Percentiles rank a stretch among this genome's conserved stretches.
Conservation (phyloP, 2,888 invertebrate genomes). For the Cephus pulcher region DNA sequence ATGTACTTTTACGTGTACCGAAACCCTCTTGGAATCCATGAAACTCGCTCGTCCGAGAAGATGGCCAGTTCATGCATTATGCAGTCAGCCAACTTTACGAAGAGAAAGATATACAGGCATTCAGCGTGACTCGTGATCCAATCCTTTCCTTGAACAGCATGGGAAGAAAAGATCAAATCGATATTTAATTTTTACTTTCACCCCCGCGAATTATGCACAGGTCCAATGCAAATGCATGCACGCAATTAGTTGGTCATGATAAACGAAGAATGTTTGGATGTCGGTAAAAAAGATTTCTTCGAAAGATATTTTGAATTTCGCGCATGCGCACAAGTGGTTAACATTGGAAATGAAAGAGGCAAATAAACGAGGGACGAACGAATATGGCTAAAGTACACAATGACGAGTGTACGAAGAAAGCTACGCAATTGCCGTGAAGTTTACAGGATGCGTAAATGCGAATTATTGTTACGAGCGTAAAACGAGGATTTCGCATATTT, state of each 20-base stretch:
- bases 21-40: constrained; percentile 1
- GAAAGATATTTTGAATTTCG: not conserved
- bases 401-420: not conserved
- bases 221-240: not conserved
- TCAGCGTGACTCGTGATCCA: not conserved
- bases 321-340: not conserved
- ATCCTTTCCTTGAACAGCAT: not conserved
- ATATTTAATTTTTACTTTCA: not conserved
- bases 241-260: not conserved
- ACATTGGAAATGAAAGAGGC: not conserved
- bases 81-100: constrained; percentile 26
- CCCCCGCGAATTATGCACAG: not conserved
- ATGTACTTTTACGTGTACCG: constrained; percentile 15
- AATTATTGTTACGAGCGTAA: not conserved
- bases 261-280: not conserved
- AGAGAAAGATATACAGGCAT: not conserved
- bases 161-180: not conserved
- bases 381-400: not conserved
- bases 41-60: constrained; percentile 37
- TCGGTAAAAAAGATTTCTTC: not conserved
- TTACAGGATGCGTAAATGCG: not conserved
- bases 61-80: constrained; percentile 45
- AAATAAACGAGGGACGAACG: not conserved
- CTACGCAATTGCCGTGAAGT: not conserved
- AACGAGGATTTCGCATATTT: not conserved